Conservation (phyloP, 2,797 vertebrate genomes). For the Rhinoraja longicauda region DNA sequence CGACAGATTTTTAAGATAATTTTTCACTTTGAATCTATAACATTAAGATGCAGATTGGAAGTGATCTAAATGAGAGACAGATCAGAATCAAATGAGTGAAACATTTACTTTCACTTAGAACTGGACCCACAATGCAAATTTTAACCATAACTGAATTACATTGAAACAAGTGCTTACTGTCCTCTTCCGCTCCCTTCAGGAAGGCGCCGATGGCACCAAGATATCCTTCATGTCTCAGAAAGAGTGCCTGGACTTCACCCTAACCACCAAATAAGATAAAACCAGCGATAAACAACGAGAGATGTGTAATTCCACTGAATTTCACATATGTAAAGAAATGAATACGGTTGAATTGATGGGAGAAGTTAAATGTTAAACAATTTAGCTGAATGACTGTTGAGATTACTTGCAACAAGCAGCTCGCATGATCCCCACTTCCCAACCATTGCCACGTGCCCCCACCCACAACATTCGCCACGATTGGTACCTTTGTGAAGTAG, state of each 20-base stretch:
- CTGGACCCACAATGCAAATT: background rate
- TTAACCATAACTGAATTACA: background rate
- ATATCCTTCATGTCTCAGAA: slow-evolving; percentile 95
- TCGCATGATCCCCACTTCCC: no score
- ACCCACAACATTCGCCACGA: background rate
- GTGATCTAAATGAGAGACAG: background rate
- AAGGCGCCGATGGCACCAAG: slow-evolving; percentile 94
- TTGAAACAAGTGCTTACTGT: slow-evolving; percentile 74
- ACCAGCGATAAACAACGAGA: background rate
- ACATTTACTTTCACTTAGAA: background rate
- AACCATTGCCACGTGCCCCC: background rate
- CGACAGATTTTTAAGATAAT: background rate
- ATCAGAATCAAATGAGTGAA: background rate
- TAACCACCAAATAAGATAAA: slow-evolving; percentile 47
- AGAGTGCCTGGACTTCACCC: slow-evolving; percentile 96
- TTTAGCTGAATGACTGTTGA: background rate
- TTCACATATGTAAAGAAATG: background rate
- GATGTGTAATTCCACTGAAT: background rate
- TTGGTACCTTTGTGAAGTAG: slow-evolving; percentile 91
- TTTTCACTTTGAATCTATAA: no score
- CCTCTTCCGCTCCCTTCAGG: slow-evolving; percentile 93
- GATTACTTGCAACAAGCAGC: background rate
- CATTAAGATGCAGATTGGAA: background rate
- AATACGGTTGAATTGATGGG: background rate
- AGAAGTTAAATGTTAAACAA: background rate